Evolutionary conservation across 2,113 vertebrate species (phyloP), one percentile per base, ranked within the genome.

Genomic region (Coptodon rendalli): DNA sequence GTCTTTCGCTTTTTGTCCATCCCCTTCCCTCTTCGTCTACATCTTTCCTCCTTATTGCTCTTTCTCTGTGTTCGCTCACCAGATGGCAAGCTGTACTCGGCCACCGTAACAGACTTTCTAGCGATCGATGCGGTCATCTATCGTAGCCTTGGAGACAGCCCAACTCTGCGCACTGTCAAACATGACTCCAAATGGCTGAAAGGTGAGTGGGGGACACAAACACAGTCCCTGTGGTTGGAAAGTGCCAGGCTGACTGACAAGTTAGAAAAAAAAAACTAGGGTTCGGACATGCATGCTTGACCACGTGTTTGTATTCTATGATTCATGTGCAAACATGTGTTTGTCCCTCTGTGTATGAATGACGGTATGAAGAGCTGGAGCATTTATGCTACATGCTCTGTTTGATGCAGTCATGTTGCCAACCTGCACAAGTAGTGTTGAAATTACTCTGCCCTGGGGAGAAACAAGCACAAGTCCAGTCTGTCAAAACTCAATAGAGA

Each of bases 121-220:
- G 99, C 99, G 14, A 99, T 99, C 73, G 99, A 99, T 90, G 97
- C 98, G 4, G 98, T 99, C 94, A 99, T 99, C 95, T 99, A 99
- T 94, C 97, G 99, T 91, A 99, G 99, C 94, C 97, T 99, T 71
- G 99, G 99, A 95, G 98, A 99, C 95, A 99, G 98, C 94, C 98
- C 98, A 59, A 99, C 99, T 66, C 96, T 99, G 90, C 97, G 99
- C 94, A 99, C 98, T 59, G 99, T 99, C 94, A 99, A 99, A 95
- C 98, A 99, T 22, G 99, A 99, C 96, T 99, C 98, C 76, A 99
- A 99, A 93, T 99, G 99, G 98, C 94, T 99, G 92, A 99, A 99
- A 99, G 99, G 99, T 99, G 95, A 97, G 95, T 83, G 48, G 3
- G 57, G 76, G 45, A 80, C 85, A 83, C 68, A 85, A 87, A 89